A percentile compares a stretch with the other conserved stretches of the same genome.
Evolutionary conservation across 2,113 vertebrate species (phyloP).

Genomic region (Peucedramus taeniatus): DNA sequence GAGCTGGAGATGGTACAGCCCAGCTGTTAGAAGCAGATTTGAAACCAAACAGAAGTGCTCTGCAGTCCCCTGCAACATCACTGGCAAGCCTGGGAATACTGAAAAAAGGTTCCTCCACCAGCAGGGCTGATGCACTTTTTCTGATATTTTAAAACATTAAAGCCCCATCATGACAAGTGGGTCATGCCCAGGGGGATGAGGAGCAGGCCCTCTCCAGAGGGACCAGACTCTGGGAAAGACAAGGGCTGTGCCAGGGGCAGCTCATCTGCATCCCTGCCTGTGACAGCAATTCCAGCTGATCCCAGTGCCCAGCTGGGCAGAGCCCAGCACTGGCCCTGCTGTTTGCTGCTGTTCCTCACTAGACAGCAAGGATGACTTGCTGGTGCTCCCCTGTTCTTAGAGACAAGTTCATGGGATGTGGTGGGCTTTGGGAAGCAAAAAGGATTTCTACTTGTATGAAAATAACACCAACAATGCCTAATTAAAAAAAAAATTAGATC

Average conservation of each 20-base stretch:
- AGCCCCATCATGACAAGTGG: background rate
- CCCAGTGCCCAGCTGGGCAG: background rate
- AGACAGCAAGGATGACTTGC: background rate
- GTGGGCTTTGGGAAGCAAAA: background rate
- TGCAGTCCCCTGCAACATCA: background rate
- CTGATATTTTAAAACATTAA: background rate
- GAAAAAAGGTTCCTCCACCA: background rate
- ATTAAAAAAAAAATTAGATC: background rate
- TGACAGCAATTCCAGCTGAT: background rate
- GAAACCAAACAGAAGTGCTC: background rate
- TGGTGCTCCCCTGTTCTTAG: background rate
- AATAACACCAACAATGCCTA: background rate
- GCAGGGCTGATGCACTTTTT: background rate
- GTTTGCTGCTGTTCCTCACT: background rate
- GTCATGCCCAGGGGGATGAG: background rate
- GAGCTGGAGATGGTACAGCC: background rate
- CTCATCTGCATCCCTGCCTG: accelerated
- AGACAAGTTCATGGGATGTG: background rate
- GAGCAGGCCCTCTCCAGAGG: background rate
- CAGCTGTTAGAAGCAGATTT: background rate
- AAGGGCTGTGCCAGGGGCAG: background rate
- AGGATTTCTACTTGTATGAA: background rate
- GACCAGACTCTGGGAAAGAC: background rate
- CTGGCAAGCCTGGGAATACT: background rate
- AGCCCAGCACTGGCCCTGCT: background rate